phyloP scores from a whole-genome alignment of 1,140 invertebrate genomes.

The Spodoptera frugiperda region DNA sequence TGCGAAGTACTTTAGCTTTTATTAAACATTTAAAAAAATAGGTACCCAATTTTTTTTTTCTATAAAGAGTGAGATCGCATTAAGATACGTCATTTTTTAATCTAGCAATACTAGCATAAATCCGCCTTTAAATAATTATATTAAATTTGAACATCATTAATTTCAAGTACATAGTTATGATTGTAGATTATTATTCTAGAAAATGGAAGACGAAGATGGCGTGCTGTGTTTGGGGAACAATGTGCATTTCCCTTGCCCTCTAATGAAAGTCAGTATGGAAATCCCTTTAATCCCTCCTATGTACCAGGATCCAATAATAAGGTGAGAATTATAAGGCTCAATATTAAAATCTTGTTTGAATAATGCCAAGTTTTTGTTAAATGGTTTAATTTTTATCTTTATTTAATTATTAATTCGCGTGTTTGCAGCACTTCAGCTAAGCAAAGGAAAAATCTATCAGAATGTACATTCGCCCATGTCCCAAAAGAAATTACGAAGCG shows the following conservation, averaged over 20 bases:
- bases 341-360: neutral
- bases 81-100: too few species aligned
- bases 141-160: too few species aligned
- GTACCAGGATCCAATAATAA: slow-evolving; percentile 59
- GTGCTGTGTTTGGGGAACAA: slow-evolving; percentile 53
- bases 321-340: slow-evolving; percentile 46
- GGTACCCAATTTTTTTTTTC: neutral
- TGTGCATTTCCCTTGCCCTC: slow-evolving; percentile 68
- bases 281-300: slow-evolving; percentile 65
- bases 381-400: too few species aligned
- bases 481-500: slow-evolving; percentile 51
- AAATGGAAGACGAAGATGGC: slow-evolving; percentile 48
- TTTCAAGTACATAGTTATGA: too few species aligned
- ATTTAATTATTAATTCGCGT: too few species aligned
- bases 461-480: slow-evolving; percentile 36
- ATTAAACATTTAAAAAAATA: too few species aligned
- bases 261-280: slow-evolving; percentile 64
- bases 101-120: too few species aligned
- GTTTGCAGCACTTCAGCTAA: slow-evolving; percentile 45
- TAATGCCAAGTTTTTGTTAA: neutral
- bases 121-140: too few species aligned
- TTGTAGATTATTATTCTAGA: slow-evolving; percentile 23
- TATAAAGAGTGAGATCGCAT: neutral
- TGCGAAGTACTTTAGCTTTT: neutral
- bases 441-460: slow-evolving; percentile 50